Evolutionary conservation across 2,888 invertebrate genomes (phyloP).

Genomic region (Calephelis perditalis): DNA sequence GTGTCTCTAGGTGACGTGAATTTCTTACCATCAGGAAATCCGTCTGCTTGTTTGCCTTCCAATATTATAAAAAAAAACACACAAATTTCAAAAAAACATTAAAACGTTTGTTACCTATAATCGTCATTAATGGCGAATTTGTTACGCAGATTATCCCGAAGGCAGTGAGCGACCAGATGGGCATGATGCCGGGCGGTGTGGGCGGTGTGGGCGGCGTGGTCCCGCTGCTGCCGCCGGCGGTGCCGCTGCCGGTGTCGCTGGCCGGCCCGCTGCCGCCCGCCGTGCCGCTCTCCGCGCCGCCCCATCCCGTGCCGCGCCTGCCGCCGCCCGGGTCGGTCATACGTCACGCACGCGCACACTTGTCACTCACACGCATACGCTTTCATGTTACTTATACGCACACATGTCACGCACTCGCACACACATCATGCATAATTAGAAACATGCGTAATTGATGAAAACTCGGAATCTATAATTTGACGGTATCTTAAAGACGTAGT

Average conservation of each 20-base stretch:
- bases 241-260: conserved; percentile 43
- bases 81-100: too few relatives aligned
- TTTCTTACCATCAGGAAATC: too few relatives aligned
- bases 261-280: conserved; percentile 24
- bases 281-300: conserved; percentile 30
- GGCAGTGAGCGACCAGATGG: conserved; percentile 43
- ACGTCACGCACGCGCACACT: conserved; percentile 3
- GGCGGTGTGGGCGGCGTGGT: conserved; percentile 24
- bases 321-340: conserved; percentile 52
- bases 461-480: too few relatives aligned
- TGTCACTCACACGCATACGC: not conserved
- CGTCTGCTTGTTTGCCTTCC: too few relatives aligned
- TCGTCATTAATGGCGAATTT: not conserved
- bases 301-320: conserved; percentile 44
- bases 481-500: too few relatives aligned
- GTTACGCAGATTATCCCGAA: conserved; percentile 57
- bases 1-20: too few relatives aligned
- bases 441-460: too few relatives aligned
- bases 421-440: too few relatives aligned
- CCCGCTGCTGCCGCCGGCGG: conserved; percentile 25
- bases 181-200: conserved; percentile 23
- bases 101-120: not conserved
- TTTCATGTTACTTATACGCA: conserved; percentile 4
- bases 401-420: not conserved
- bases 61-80: too few relatives aligned